These are phyloP conservation scores for Palythoa caribaeorum DNA, from an alignment of 92 coral and sea anemone species.

Conservation along the genomic window DNA sequence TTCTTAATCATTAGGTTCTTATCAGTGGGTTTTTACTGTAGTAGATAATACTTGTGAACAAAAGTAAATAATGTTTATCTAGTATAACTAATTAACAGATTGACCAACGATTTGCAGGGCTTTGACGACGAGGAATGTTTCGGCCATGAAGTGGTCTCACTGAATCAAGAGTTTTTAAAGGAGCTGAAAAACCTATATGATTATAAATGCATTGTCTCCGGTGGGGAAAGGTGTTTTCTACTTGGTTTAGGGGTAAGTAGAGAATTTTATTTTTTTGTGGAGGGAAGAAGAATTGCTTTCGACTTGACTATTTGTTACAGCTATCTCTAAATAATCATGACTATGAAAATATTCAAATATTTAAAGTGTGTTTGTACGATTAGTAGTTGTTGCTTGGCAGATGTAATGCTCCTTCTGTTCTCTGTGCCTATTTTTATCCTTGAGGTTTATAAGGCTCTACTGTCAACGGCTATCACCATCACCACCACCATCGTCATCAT, in stretches of 20 bases:
- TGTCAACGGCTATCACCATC: too few species aligned
- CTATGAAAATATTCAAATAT: not conserved
- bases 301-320: not conserved
- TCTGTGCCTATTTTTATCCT: too few species aligned
- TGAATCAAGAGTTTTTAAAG: slow-evolving; percentile 73
- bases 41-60: too few species aligned
- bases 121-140: slow-evolving; percentile 81
- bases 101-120: slow-evolving; percentile 46
- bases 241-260: slow-evolving; percentile 91
- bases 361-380: too few species aligned
- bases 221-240: slow-evolving; percentile 85
- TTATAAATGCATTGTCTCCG: slow-evolving; percentile 91
- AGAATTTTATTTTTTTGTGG: not conserved
- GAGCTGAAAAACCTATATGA: slow-evolving; percentile 84
- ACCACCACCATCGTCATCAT: not conserved
- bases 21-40: too few species aligned
- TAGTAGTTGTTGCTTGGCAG: too few species aligned
- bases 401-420: too few species aligned
- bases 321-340: not conserved
- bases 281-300: too few species aligned
- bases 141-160: slow-evolving; percentile 66
- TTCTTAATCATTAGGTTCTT: too few species aligned
- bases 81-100: too few species aligned
- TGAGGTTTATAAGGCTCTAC: too few species aligned
- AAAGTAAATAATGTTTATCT: too few species aligned